A percentile compares a stretch with the other conserved stretches of the same genome.
Evolutionary conservation across 2,888 invertebrate species (phyloP).

Genomic region (Gari tellinella): DNA sequence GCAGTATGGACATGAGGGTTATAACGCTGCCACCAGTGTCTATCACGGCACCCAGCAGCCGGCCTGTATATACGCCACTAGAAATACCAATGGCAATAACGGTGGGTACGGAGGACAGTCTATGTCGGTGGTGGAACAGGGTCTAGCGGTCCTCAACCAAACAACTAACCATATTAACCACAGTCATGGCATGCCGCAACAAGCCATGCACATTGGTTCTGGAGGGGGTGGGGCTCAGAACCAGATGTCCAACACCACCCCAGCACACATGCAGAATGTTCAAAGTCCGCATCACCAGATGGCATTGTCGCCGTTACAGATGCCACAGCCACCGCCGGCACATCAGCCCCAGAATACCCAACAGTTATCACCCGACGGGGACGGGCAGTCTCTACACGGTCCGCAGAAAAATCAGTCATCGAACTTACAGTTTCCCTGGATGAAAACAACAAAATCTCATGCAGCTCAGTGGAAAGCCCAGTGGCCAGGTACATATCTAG

Average conservation of each 20-base stretch:
- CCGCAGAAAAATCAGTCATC: conserved; percentile 57
- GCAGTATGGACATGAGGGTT: conserved; percentile 70
- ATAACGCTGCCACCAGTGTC: conserved; percentile 39
- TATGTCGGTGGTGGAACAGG: conserved; percentile 79
- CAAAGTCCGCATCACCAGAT: conserved; percentile 58
- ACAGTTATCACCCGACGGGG: conserved; percentile 44
- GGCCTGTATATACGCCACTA: conserved; percentile 72
- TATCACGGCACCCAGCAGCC: conserved; percentile 61
- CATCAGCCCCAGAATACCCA: conserved; percentile 59
- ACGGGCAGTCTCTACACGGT: conserved; percentile 49
- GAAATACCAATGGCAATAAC: conserved; percentile 29
- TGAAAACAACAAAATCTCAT: conserved; percentile 84
- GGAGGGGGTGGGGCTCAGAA: conserved; percentile 33
- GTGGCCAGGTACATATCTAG: conserved; percentile 79
- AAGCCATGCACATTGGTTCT: conserved; percentile 26
- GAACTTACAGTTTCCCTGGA: conserved; percentile 82
- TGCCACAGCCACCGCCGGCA: conserved; percentile 70
- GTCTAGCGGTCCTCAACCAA: conserved; percentile 16
- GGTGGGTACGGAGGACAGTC: conserved; percentile 75
- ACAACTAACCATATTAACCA: conserved; percentile 46
- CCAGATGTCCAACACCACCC: conserved; percentile 66
- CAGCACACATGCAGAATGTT: conserved; percentile 71
- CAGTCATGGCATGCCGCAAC: conserved; percentile 42
- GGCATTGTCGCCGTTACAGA: conserved; percentile 48
- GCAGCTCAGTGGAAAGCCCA: conserved; percentile 83